A percentile compares a stretch with the other conserved stretches of the same genome.
Evolutionary conservation across 2,888 invertebrate genomes (phyloP).

Genomic region (Prenolepis imparis): DNA sequence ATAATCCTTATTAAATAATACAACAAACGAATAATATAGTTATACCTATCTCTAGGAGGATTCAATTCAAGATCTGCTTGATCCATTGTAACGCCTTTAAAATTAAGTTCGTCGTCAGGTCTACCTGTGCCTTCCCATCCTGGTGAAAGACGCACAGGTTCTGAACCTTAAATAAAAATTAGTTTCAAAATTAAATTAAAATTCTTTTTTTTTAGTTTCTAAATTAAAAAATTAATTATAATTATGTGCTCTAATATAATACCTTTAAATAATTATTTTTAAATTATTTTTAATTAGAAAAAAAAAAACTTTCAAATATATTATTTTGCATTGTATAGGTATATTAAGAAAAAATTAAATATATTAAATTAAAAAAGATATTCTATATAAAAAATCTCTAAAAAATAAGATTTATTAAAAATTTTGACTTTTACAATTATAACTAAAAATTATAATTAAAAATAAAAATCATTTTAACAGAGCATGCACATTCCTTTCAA

Average conservation of each 20-base stretch:
- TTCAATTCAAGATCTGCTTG: constrained; percentile 91
- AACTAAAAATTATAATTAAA: background rate
- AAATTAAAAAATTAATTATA: constrained; percentile 10
- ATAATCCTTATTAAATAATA: background rate
- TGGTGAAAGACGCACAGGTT: constrained; percentile 94
- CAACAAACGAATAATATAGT: constrained; percentile 34
- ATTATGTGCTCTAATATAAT: background rate
- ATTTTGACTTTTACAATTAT: background rate
- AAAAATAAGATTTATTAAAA: constrained; percentile 10
- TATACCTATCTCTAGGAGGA: constrained; percentile 91
- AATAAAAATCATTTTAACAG: constrained; percentile 17
- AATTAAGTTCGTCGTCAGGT: constrained; percentile 94
- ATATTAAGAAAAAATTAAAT: background rate
- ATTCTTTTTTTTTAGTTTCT: background rate
- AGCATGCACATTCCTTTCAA: background rate
- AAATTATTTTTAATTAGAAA: constrained; percentile 12
- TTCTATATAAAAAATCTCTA: background rate
- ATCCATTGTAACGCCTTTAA: constrained; percentile 91
- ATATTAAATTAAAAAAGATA: background rate
- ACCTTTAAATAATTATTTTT: background rate
- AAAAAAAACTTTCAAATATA: background rate
- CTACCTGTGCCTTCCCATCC: constrained; percentile 95
- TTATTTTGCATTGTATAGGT: constrained; percentile 18
- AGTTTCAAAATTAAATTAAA: background rate
- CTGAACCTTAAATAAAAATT: constrained; percentile 86